Evolutionary conservation across 1,140 invertebrate genomes (phyloP).

Genomic region (Panonychus citri): DNA sequence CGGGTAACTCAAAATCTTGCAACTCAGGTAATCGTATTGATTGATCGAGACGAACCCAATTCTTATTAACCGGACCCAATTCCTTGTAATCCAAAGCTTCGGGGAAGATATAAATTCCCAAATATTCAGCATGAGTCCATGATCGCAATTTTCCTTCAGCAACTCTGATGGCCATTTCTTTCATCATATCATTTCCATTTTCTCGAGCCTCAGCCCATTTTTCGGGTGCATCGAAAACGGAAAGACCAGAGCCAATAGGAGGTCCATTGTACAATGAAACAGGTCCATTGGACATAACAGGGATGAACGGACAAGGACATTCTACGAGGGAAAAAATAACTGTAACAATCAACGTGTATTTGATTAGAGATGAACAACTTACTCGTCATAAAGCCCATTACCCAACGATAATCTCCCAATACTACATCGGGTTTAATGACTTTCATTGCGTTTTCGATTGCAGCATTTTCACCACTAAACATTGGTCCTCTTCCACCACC

Average conservation of each 20-base stretch:
- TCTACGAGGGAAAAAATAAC: no score
- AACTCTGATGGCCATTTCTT: no score
- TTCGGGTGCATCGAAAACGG: not conserved
- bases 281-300: not conserved
- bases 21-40: not conserved
- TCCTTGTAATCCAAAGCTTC: not conserved
- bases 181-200: no score
- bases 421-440: no score
- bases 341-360: no score
- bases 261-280: not conserved
- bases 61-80: not conserved
- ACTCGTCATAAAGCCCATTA: no score
- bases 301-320: not conserved
- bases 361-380: no score
- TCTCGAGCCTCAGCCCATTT: not conserved
- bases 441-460: no score
- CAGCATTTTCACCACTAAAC: no score
- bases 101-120: not conserved
- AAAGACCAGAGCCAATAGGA: not conserved
- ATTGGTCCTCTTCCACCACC: no score
- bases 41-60: not conserved
- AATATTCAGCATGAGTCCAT: not conserved
- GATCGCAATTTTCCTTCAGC: no score
- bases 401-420: no score
- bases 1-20: not conserved